Evolutionary conservation across 2,797 vertebrate genomes (phyloP), one percentile per base, ranked within the genome.

Genomic region (Craterocephalus amniculus): DNA sequence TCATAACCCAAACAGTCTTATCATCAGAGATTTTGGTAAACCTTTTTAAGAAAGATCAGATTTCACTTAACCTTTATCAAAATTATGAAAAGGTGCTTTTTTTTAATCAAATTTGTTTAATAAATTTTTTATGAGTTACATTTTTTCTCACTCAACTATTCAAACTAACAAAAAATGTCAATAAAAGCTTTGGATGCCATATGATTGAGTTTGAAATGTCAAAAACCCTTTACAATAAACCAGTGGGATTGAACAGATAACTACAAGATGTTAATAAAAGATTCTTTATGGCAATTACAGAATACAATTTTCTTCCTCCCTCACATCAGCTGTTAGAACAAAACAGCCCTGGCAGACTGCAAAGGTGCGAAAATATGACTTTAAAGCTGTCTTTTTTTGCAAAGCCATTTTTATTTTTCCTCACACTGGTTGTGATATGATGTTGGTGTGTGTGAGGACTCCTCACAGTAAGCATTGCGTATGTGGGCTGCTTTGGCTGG

Each of bases 241-340:
- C 38, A 3, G 6, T 18, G 10, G 49, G 20, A 80, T 81, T 81
- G 81, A 77, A 73, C 9, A 36, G 70, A 63, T 77, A 38, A 51
- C 22, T 66, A 43, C 10, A 48, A 73, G 45, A 79, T 76, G 71
- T 81, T 72, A 34, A 80, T 81, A 70, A 34, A 80, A 73, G 20
- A 54, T 87, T 84, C 65, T 67, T 82, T 76, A 90, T 87, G 80
- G 86, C 84, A 89, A 87, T 84, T 72, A 72, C 48, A 51, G 38
- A 26, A 2, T 34, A 59, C 85, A 29, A 26, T 72, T 61, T 48
- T 20, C 72, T 65, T 70, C 56, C 63, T 74, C 66, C 70, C 31
- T 45, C 14, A 78, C 63, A 38, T 77, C 70, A 60, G 55, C 35
- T 51, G 63, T 66, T 36, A 62, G 51, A 57, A 74, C 72, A 35